Evolutionary conservation across 2,888 invertebrate species (phyloP), one percentile per base, ranked within the genome.

Genomic region (Andrena bucephala): DNA sequence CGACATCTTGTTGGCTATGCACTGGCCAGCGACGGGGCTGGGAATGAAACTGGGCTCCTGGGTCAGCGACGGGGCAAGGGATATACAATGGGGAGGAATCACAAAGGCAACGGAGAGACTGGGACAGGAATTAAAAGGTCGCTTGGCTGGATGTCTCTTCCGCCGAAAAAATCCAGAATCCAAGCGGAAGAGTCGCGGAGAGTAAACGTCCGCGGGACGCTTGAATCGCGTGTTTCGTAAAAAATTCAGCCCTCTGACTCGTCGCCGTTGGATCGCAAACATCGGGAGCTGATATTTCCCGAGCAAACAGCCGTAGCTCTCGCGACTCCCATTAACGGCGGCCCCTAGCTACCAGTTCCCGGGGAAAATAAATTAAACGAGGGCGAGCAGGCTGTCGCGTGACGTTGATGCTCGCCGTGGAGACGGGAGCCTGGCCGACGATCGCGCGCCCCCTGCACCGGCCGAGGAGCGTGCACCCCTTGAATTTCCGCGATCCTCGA

Each of bases 331-430:
- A 59, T 77, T 75, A 77, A 77, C 63, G 10, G 31, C 73, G 50
- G 59, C 33, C 36, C 50, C 59, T 31, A 24, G 33, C 33, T 33
- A 24, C 29, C 42, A 42, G 73, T 72, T 83, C 74, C 59, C n/a
- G 74, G 72, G 31, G 83, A 83, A 86, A 85, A 85, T 83, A 85
- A 86, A 86, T 83, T 68, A 66, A 73, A 79, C 54, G 75, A 33
- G 50, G 57, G 59, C 33, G 59, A 24, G 13, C 10, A n/a, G 31
- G 27, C 65, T n/a, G 75, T 63, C 36, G 10, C 4, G 13, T 42
- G 20, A n/a, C 33, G 48, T 16, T 27, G 50, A 50, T 36, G 42
- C 16, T 13, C 24, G 36, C 16, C 29, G 29, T 0, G 29, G 50
- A 13, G 52, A 29, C 24, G 10, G 42, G 50, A 57, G 29, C 42